Percentiles rank a stretch among this genome's conserved stretches.
Evolutionary conservation across 2,888 invertebrate genomes (phyloP).

Genomic region (Heliconius cydno): DNA sequence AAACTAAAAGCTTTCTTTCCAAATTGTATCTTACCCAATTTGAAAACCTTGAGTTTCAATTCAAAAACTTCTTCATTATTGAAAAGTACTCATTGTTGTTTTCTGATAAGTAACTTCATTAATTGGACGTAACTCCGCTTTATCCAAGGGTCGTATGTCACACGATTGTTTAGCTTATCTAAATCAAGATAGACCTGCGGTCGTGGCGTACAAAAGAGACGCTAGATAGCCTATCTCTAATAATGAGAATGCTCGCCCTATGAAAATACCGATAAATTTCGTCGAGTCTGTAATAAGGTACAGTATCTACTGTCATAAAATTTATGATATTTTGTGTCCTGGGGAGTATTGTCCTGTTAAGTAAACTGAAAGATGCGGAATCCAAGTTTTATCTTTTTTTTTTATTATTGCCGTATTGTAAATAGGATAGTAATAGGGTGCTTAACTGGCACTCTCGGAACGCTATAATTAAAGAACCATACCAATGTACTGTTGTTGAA

Average conservation of each 20-base stretch:
- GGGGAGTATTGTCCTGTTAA: neutral
- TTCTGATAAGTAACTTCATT: neutral
- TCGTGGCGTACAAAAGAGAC: conserved; percentile 33
- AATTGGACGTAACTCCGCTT: conserved; percentile 16
- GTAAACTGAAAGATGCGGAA: neutral
- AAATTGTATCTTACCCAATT: neutral
- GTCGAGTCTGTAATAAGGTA: conserved; percentile 19
- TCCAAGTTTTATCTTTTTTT: neutral
- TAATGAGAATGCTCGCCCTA: conserved; percentile 33
- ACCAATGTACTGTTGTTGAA: neutral
- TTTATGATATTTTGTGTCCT: neutral
- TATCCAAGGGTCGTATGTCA: conserved; percentile 31
- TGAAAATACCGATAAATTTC: conserved; percentile 30
- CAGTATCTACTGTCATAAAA: neutral
- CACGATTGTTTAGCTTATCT: conserved; percentile 37
- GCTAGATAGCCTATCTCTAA: conserved; percentile 33
- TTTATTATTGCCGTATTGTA: neutral
- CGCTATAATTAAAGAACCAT: too few relatives aligned
- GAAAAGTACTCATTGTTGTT: neutral
- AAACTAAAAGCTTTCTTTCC: neutral
- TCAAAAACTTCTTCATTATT: neutral
- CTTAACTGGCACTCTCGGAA: too few relatives aligned
- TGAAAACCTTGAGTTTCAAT: neutral
- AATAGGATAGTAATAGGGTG: neutral
- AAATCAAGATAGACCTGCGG: conserved; percentile 30